A percentile compares a stretch with the other conserved stretches of the same genome.
Evolutionary conservation across 2,888 invertebrate species (phyloP).

Genomic region (Eurytoma californica): DNA sequence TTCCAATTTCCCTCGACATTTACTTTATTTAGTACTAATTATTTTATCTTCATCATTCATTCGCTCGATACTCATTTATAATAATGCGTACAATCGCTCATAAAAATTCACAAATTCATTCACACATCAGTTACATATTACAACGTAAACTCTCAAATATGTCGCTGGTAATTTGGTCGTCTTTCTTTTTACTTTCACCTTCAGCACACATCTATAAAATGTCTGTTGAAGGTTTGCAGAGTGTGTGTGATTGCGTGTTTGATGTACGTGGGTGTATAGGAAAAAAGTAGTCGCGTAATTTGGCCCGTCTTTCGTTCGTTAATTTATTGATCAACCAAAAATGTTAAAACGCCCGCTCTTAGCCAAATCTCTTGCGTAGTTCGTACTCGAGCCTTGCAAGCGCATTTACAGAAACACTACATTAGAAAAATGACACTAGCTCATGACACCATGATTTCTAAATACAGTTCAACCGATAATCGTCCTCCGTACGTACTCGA

Average conservation of each 20-base stretch:
- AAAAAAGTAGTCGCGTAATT: constrained; percentile 19
- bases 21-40: constrained; percentile 28
- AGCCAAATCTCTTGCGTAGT: constrained; percentile 46
- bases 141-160: constrained; percentile 46
- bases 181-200: constrained; percentile 23
- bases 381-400: constrained; percentile 46
- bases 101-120: constrained; percentile 52
- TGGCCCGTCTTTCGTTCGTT: constrained; percentile 23
- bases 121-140: constrained; percentile 56
- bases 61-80: constrained; percentile 41
- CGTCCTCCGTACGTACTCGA: constrained; percentile 46
- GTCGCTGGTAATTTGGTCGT: constrained; percentile 38
- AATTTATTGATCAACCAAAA: constrained; percentile 17
- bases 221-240: constrained; percentile 19
- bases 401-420: constrained; percentile 47
- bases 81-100: constrained; percentile 47
- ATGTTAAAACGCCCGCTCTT: constrained; percentile 16
- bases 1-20: constrained; percentile 42
- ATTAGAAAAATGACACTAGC: constrained; percentile 61
- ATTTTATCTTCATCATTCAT: constrained; percentile 23
- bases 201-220: constrained; percentile 34
- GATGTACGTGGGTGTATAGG: constrained; percentile 8
- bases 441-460: constrained; percentile 59
- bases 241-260: neutral
- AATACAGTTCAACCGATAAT: constrained; percentile 50